Evolutionary conservation across 2,113 vertebrate genomes (phyloP), one percentile per base, ranked within the genome.

Genomic region (Arvicanthis niloticus): DNA sequence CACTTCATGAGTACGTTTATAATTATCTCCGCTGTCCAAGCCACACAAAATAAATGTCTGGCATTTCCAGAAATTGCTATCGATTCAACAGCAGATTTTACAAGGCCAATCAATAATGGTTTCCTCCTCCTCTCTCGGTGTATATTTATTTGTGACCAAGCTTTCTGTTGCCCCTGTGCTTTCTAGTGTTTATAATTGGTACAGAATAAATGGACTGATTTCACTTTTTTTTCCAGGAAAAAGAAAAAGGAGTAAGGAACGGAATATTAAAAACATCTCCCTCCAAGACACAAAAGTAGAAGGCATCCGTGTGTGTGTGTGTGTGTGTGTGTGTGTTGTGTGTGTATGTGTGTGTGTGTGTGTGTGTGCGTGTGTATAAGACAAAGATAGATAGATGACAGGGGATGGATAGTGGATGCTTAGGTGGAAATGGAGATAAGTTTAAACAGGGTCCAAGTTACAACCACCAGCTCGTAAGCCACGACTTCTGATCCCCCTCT

Each of bases 1-100:
- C 21, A 58, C 96, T 98, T 97, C 96, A 95, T 98, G 98, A 98
- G 97, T 98, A 97, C 19, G 80, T 97, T 98, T 98, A 98, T 98
- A 99, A 98, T 98, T 98, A 98, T 98, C 97, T 98, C 98, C 22
- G 51, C 93, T 98, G 96, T 98, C 98, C 98, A 97, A 98, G 95
- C 94, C 97, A 42, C 97, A 98, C 98, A 98, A 98, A 99, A 98
- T 98, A 98, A 99, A 98, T 97, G 98, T 95, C 97, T 98, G 97
- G 97, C 96, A 97, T 98, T 99, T 99, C 98, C 98, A 98, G 98
- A 99, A 98, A 99, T 99, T 98, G 97, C 97, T 98, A 99, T 99
- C 70, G 98, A 99, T 99, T 98, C 96, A 93, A 97, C 97, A 98
- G 97, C 97, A 70, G 87, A 76, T 99, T 99, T 98, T 98, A 98